Evolutionary conservation across 2,113 vertebrate species (phyloP), one percentile per base, ranked within the genome.

Genomic region (Noturus placidus): DNA sequence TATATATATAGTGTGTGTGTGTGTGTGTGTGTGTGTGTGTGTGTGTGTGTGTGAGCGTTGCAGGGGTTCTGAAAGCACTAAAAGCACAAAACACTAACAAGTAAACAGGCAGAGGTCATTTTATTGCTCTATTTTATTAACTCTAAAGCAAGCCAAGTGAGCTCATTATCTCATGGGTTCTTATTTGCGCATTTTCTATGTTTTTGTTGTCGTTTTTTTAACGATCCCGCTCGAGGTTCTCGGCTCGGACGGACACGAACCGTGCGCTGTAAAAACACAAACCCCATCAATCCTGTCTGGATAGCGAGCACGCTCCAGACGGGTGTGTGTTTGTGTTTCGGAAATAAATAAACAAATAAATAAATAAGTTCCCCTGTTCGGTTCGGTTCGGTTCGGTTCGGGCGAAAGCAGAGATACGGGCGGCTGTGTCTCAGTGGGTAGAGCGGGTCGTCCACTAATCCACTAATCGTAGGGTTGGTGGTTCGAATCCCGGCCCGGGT

Each of bases 1-100:
- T 69, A 15, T 50, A 38, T n/a, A n/a, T n/a, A n/a, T n/a, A n/a
- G 72, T 72, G 69, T 72, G 69, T 72, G 69, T 72, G 69, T 38
- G n/a, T 30, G n/a, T 69, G 13, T 35, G 70, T 72, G 69, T 72
- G 69, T 72, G 69, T 72, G 69, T 72, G 76, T 78, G 76, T 78
- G 76, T 33, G 27, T 77, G 42, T 52, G 42, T 77, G 74, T 77
- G 22, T n/a, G 2, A 30, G 52, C 10, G 1, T 10, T 20, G 50
- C 13, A 22, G 15, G 46, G n/a, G 77, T 56, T 56, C 17, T 56
- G n/a, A 56, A 80, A 80, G 74, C 46, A 52, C 25, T 77, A 74
- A 74, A 35, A 70, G 38, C 38, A 46, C 2, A n/a, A 74, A 78
- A 52, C 50, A n/a, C 27, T 17, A 78, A 54, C 13, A 54, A 79